phyloP scores from a whole-genome alignment of 1,140 invertebrate genomes.

The Leptopilina clavipes region DNA sequence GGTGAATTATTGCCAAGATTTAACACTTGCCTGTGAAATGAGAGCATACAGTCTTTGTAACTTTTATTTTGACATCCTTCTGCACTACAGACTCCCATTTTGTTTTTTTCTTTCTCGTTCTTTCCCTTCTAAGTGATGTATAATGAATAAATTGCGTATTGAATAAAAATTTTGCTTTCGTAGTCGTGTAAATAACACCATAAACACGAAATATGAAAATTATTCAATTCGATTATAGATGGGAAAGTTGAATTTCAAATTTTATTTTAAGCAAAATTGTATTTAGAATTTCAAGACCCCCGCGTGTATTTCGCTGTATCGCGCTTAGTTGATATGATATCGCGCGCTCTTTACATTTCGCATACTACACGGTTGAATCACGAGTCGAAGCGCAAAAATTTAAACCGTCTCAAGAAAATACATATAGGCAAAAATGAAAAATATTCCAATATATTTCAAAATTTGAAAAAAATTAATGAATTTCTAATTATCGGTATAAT shows the following conservation, averaged over 20 bases:
- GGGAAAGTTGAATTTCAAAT: not conserved
- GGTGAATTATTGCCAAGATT: not conserved
- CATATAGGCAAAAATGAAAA: not conserved
- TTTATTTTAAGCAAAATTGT: not conserved
- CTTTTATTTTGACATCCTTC: slow-evolving; percentile 28
- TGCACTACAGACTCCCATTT: slow-evolving; percentile 24
- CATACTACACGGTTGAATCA: not conserved
- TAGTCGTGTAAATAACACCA: slow-evolving; percentile 22
- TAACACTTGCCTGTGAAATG: slow-evolving; percentile 15
- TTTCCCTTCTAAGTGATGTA: no score
- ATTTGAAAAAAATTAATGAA: no score
- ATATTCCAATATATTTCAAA: not conserved
- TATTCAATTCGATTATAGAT: not conserved
- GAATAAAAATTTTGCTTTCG: slow-evolving; percentile 10
- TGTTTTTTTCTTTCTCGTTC: not conserved
- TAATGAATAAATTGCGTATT: slow-evolving; percentile 1
- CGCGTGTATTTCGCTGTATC: not conserved
- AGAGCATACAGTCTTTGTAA: slow-evolving; percentile 30
- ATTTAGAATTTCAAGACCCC: not conserved
- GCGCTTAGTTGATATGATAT: not conserved
- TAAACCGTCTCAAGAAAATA: not conserved
- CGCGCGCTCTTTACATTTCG: not conserved
- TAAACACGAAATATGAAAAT: not conserved
- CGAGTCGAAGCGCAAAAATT: not conserved
- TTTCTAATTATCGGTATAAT: no score